A percentile compares a stretch with the other conserved stretches of the same genome.
Conservation (phyloP, 92 coral and sea anemone species). For the Zoanthus sansibaricus region DNA sequence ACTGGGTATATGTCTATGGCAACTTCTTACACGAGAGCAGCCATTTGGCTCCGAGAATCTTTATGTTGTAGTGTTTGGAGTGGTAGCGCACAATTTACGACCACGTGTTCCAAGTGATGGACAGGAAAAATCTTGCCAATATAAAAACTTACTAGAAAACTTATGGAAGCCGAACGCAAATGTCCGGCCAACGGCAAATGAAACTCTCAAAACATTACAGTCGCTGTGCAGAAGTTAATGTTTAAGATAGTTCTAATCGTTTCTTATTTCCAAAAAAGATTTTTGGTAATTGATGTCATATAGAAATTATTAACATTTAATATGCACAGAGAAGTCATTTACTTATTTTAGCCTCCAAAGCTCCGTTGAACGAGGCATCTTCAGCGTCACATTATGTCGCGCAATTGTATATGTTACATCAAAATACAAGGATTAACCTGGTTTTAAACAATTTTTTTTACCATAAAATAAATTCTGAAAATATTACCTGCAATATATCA, state of each 20-base stretch:
- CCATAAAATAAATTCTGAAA: background rate
- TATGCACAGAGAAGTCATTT: conserved; percentile 13
- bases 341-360: background rate
- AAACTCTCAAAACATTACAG: conserved; percentile 68
- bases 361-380: background rate
- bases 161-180: conserved; percentile 85
- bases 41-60: conserved; percentile 96
- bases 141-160: conserved; percentile 80
- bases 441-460: background rate
- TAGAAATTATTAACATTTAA: conserved; percentile 63
- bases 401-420: background rate
- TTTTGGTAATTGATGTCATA: conserved; percentile 70
- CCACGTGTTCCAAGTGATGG: conserved; percentile 90
- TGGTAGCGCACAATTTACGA: conserved; percentile 93
- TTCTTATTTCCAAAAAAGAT: conserved; percentile 42
- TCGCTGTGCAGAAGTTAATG: conserved; percentile 58
- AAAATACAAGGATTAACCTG: background rate
- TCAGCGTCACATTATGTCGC: background rate
- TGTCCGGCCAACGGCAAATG: conserved; percentile 81
- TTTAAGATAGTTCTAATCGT: conserved; percentile 7
- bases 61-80: conserved; percentile 96
- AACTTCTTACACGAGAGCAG: conserved; percentile 85
- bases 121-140: conserved; percentile 59
- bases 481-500: background rate
- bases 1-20: conserved; percentile 96